phyloP scores from a whole-genome alignment of 2,113 vertebrate species.

The Chaenocephalus aceratus region DNA sequence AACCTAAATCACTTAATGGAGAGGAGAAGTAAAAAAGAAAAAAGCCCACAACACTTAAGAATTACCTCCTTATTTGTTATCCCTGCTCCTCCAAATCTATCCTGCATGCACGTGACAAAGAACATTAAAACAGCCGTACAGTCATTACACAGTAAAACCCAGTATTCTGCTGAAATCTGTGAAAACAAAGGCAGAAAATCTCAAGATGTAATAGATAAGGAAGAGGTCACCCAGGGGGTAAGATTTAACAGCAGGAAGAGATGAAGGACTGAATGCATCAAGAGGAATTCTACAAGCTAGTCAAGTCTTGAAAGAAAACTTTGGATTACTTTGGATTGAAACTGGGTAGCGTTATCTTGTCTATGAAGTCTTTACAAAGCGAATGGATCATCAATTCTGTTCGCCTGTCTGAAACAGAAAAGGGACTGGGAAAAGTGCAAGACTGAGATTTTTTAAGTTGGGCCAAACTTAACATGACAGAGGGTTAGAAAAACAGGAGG shows the following conservation, averaged over 20 bases:
- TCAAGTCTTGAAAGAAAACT: slow-evolving; percentile 30
- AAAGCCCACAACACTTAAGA: background rate
- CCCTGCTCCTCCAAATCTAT: background rate
- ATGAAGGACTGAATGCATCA: slow-evolving; percentile 2
- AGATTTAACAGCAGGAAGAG: background rate
- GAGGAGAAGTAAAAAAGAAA: background rate
- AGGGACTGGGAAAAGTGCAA: slow-evolving; percentile 19
- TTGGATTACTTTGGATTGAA: slow-evolving; percentile 18
- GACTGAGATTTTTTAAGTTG: slow-evolving; percentile 27
- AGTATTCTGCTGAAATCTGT: background rate
- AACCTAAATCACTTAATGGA: background rate
- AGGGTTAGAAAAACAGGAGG: background rate
- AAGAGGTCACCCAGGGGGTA: background rate
- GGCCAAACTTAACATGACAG: slow-evolving; percentile 4
- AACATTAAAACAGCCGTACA: background rate
- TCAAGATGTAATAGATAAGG: slow-evolving; percentile 7
- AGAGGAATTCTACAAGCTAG: background rate
- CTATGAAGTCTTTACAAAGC: slow-evolving; percentile 28
- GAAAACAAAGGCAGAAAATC: background rate
- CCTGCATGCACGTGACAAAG: background rate
- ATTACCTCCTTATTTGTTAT: background rate
- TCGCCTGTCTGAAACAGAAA: slow-evolving; percentile 7
- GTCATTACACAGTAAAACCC: background rate
- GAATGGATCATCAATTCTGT: slow-evolving; percentile 17
- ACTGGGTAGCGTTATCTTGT: background rate